Conservation (phyloP, 2,888 invertebrate genomes). For the Melinaea menophilus region DNA sequence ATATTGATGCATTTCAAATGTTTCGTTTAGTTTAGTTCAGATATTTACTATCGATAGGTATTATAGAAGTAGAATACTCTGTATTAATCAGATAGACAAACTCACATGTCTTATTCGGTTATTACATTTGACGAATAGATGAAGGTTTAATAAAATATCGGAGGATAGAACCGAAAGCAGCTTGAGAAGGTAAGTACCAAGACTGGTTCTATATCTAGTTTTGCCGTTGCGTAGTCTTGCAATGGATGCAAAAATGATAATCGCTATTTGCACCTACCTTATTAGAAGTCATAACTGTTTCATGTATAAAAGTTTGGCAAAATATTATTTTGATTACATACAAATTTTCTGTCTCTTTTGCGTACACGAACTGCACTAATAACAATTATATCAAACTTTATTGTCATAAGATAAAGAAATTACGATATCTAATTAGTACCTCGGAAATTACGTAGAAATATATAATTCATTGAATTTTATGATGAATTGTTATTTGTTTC, state of each 20-base stretch:
- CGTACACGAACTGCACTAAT: no score
- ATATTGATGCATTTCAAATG: neutral
- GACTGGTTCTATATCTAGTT: slow-evolving; percentile 46
- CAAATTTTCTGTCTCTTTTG: no score
- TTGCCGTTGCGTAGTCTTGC: slow-evolving; percentile 33
- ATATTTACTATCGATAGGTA: no score
- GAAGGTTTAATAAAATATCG: neutral
- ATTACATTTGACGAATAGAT: slow-evolving; percentile 10
- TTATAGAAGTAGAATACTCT: no score
- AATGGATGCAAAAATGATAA: slow-evolving; percentile 3
- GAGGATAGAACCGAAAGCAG: neutral
- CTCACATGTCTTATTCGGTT: neutral
- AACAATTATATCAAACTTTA: no score
- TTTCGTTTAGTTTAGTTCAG: neutral
- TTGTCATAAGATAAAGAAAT: no score
- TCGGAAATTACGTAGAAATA: no score
- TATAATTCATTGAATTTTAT: no score
- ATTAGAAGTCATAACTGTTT: neutral
- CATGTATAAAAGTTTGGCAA: neutral
- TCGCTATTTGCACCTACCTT: neutral
- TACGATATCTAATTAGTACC: no score
- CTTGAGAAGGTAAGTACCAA: slow-evolving; percentile 39
- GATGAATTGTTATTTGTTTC: slow-evolving; percentile 9
- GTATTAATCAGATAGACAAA: no score
- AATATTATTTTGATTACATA: no score